A percentile compares a stretch with the other conserved stretches of the same genome.
phyloP scores from a whole-genome alignment of 2,888 invertebrate genomes.

The Scaptomyza caliginosa region DNA sequence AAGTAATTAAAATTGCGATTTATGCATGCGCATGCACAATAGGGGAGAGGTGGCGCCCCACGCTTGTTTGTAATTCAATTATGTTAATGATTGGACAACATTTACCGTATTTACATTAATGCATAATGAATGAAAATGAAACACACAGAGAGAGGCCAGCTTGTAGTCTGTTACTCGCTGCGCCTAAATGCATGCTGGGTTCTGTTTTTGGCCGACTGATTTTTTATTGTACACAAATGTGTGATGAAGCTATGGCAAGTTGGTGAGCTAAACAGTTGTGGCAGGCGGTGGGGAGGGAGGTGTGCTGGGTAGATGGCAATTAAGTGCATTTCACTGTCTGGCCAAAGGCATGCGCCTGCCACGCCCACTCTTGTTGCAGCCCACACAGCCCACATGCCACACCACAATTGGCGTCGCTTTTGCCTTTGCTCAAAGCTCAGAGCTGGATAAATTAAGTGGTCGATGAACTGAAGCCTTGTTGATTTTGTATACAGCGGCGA shows the following conservation, averaged over 20 bases:
- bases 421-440: slow-evolving; percentile 77
- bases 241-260: not conserved
- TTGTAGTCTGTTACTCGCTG: not conserved
- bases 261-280: slow-evolving; percentile 47
- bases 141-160: slow-evolving; percentile 43
- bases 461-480: slow-evolving; percentile 82
- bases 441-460: slow-evolving; percentile 82
- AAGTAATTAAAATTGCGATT: slow-evolving; percentile 78
- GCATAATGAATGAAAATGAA: slow-evolving; percentile 80
- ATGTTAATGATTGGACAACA: slow-evolving; percentile 84
- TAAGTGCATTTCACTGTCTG: slow-evolving; percentile 80
- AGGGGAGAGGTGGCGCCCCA: slow-evolving; percentile 9
- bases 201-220: slow-evolving; percentile 61
- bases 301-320: slow-evolving; percentile 58
- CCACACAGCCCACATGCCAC: slow-evolving; percentile 12
- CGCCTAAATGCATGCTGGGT: slow-evolving; percentile 62
- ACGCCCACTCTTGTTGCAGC: slow-evolving; percentile 16
- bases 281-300: slow-evolving; percentile 2
- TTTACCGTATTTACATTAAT: slow-evolving; percentile 84
- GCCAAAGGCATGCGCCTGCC: slow-evolving; percentile 70
- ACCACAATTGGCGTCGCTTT: slow-evolving; percentile 50
- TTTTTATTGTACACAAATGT: slow-evolving; percentile 54
- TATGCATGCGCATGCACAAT: slow-evolving; percentile 66
- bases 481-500: slow-evolving; percentile 72
- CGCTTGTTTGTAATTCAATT: slow-evolving; percentile 83